Base-by-base conservation (phyloP, 2,113 vertebrate genomes). In the Erinaceus europaeus region DNA sequence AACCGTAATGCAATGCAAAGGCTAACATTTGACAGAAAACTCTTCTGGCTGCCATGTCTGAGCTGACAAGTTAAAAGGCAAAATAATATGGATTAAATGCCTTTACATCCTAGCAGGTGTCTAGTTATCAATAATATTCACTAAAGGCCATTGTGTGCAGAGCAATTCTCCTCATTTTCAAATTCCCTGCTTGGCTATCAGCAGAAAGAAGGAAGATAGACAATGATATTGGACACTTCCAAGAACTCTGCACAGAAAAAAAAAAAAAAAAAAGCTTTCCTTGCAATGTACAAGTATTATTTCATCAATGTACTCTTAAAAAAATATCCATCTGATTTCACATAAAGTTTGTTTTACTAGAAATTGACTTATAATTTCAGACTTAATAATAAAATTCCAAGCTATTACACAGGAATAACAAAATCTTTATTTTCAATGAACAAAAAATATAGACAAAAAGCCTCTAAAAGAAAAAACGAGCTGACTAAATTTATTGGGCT, bases 21-120 rank as follows among this genome's bases (percentile, higher is more conserved):
- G 48, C 52, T 87, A 86, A 90, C 83, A 38, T 88, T 88, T 91
- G 93, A 93, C 64, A 95, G 86, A 90, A 93, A 79, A 74, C 10
- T 86, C 81, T 76, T 71, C 73, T 74, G 59, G 46, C 62, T 72
- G 55, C 76, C 25, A 74, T 69, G 73, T 84, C 89, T 84, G 64
- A 55, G 64, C 46, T 93, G 86, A 93, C 90, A 95, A 90, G 93
- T 82, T 93, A 92, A 94, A 93, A 95, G 84, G 90, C 73, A 88
- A 95, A 94, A 92, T 93, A 78, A 93, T 91, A 92, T 90, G 74
- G 91, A 94, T 95, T 93, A 92, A 95, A 92, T 84, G 86, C 92
- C 89, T 95, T 94, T 95, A 90, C 57, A 90, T 67, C 78, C 59
- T 71, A 89, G 91, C 69, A 91, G 92, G 84, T 92, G 73, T 93